Conservation (phyloP, 2,888 invertebrate genomes). For the Drosophila prolongata region DNA sequence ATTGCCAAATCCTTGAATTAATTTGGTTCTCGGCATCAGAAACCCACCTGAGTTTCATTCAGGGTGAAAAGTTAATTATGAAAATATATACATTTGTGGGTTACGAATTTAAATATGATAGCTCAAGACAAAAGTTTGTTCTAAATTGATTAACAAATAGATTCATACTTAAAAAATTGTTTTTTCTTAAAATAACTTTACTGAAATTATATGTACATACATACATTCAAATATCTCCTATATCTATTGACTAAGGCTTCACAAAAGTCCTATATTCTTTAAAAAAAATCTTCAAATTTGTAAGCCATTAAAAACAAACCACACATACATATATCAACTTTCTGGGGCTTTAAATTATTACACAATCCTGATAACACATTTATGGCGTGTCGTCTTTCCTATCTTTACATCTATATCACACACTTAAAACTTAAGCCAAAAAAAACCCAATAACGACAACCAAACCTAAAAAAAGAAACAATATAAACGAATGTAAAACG, state of each 20-base stretch:
- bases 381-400: conserved; percentile 13
- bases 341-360: conserved; percentile 13
- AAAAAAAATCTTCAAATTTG: neutral
- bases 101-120: too few relatives aligned
- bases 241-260: too few relatives aligned
- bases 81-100: neutral
- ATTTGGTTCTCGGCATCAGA: conserved; percentile 14
- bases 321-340: conserved; percentile 5
- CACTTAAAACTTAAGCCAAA: conserved; percentile 8
- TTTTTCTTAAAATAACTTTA: too few relatives aligned
- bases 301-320: neutral
- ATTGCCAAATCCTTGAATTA: conserved; percentile 12
- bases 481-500: conserved; percentile 35
- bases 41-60: neutral
- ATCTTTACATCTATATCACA: conserved; percentile 11
- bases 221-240: too few relatives aligned
- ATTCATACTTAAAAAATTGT: too few relatives aligned
- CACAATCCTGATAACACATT: conserved; percentile 20
- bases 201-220: too few relatives aligned
- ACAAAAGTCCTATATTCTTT: too few relatives aligned
- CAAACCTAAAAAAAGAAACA: conserved; percentile 3
- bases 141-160: too few relatives aligned
- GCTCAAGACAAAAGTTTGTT: neutral
- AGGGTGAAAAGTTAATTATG: neutral
- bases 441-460: conserved; percentile 16